A percentile compares a stretch with the other conserved stretches of the same genome.
Evolutionary conservation across 2,113 vertebrate genomes (phyloP).

Genomic region (Oncorhynchus nerka): DNA sequence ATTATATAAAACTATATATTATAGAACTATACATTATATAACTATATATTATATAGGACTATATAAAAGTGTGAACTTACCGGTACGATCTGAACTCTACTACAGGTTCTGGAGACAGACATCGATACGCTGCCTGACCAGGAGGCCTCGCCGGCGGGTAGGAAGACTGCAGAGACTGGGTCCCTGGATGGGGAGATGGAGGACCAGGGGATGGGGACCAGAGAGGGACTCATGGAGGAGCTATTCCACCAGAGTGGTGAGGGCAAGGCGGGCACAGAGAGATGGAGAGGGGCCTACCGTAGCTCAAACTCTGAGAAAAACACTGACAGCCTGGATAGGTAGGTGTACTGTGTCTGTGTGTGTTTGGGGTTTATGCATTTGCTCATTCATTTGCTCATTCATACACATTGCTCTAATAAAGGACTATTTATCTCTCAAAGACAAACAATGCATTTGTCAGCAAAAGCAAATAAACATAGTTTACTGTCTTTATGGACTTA

Average conservation of each 20-base stretch:
- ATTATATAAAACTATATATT: no score
- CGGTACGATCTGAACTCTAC: no score
- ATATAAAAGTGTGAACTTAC: no score
- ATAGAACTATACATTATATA: no score
- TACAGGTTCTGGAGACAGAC: slow-evolving; percentile 72
- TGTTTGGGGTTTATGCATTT: background rate
- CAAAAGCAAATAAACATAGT: no score
- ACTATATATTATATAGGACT: no score
- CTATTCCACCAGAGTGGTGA: slow-evolving; percentile 69
- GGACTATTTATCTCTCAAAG: no score
- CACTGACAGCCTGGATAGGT: slow-evolving; percentile 73
- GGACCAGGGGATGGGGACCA: slow-evolving; percentile 30
- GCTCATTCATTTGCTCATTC: background rate
- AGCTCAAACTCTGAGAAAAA: slow-evolving; percentile 43
- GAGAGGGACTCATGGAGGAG: slow-evolving; percentile 68
- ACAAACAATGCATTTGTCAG: no score
- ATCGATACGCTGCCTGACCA: slow-evolving; percentile 59
- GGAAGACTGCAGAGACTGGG: slow-evolving; percentile 41
- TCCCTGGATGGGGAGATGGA: slow-evolving; percentile 72
- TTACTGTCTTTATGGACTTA: no score
- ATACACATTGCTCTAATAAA: background rate
- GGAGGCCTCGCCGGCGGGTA: slow-evolving; percentile 39
- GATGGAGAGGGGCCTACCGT: slow-evolving; percentile 63
- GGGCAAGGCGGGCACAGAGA: slow-evolving; percentile 56
- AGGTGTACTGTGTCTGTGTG: background rate